Conservation (phyloP, 2,888 invertebrate genomes). For the Acronicta leporina region DNA sequence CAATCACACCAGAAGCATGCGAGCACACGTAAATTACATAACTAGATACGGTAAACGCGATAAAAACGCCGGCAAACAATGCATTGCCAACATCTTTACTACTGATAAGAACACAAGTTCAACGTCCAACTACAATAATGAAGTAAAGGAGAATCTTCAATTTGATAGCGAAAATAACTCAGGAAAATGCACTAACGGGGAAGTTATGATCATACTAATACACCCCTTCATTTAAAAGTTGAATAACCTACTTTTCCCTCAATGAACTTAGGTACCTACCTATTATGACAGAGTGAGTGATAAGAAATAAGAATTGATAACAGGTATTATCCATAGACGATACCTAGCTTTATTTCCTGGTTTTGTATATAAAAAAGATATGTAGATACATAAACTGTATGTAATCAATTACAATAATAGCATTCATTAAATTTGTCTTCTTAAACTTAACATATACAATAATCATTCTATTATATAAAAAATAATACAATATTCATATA, state of each 20-base stretch:
- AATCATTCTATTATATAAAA: constrained; percentile 17
- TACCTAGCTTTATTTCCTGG: no score
- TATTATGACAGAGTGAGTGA: background rate
- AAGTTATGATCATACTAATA: background rate
- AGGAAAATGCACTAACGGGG: no score
- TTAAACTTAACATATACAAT: constrained; percentile 51
- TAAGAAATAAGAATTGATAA: background rate
- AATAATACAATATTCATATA: constrained; percentile 42
- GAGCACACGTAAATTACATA: constrained; percentile 42
- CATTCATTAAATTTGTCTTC: constrained; percentile 55
- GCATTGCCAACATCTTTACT: constrained; percentile 17
- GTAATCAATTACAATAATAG: background rate
- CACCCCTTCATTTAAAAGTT: constrained; percentile 10
- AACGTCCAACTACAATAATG: constrained; percentile 51
- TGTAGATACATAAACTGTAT: no score
- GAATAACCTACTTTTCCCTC: constrained; percentile 9
- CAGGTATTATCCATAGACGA: no score
- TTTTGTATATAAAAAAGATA: no score
- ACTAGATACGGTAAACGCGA: constrained; percentile 17
- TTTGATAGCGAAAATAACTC: no score
- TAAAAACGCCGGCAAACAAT: constrained; percentile 20
- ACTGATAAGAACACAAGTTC: constrained; percentile 58
- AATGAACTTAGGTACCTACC: no score
- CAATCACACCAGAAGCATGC: constrained; percentile 1
- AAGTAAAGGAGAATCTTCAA: background rate